Evolutionary conservation across 2,113 vertebrate species (phyloP).

Genomic region (Loxodonta africana): DNA sequence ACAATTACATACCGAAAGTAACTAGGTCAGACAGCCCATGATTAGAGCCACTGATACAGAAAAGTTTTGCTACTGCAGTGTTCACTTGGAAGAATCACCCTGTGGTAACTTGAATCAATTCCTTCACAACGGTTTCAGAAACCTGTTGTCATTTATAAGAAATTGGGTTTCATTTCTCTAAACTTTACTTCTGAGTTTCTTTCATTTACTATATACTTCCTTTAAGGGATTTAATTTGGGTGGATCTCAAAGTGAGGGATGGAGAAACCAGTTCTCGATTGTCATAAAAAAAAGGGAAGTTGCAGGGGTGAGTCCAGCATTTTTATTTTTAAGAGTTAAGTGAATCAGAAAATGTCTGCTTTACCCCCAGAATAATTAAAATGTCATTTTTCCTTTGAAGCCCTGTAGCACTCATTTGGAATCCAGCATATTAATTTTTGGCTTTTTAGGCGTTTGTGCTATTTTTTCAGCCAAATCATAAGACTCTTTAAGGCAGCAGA

Average conservation of each 20-base stretch:
- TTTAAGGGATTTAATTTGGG: constrained; percentile 52
- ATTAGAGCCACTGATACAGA: neutral
- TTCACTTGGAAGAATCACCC: constrained; percentile 12
- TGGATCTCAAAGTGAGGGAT: constrained; percentile 29
- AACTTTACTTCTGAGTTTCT: constrained; percentile 45
- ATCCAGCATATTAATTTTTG: neutral
- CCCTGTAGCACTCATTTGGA: neutral
- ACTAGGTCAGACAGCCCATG: neutral
- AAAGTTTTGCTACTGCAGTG: neutral
- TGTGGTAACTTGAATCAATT: constrained; percentile 2
- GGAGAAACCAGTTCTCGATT: constrained; percentile 56
- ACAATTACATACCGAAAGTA: neutral
- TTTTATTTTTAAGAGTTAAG: constrained; percentile 39
- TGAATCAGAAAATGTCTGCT: constrained; percentile 14
- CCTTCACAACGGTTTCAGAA: constrained; percentile 62
- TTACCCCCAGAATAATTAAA: neutral
- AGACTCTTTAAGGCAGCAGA: neutral
- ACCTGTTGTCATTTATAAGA: constrained; percentile 48
- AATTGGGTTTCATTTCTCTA: constrained; percentile 76
- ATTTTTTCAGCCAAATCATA: neutral
- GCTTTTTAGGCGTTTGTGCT: neutral
- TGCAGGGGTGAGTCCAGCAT: neutral
- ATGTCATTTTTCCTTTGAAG: neutral
- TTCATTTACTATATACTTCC: constrained; percentile 73
- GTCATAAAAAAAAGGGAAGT: constrained; percentile 71